Evolutionary conservation across 2,797 vertebrate genomes (phyloP), one percentile per base, ranked within the genome.

Genomic region (Megalops cyprinoides): DNA sequence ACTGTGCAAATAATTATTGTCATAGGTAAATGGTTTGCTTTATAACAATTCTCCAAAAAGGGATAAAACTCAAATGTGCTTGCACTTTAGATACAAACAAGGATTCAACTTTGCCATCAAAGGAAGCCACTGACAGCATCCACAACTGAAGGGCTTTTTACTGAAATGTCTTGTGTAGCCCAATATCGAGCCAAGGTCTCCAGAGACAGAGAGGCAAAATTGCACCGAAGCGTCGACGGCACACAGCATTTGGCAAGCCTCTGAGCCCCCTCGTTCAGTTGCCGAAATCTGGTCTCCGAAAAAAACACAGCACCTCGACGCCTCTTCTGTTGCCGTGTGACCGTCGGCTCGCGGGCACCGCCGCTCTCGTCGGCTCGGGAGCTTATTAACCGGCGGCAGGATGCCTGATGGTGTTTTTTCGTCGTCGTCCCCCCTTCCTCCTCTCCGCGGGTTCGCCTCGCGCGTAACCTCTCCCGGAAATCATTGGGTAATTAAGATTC

Each of bases 401-500:
- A 81, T 76, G 79, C 79, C 79, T 80, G 79, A 81, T 76, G 71
- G 79, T 39, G 79, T 48, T 62, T 69, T 62, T 80, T 74, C n/a
- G 53, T 74, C 60, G 79, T 46, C 18, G 34, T 49, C 2, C 65
- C 65, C 85, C 81, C 83, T 85, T 82, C 84, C 85, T 84, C 85
- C 84, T 84, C 79, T 84, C 82, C 82, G 77, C 78, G 1, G 78
- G 79, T 82, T 79, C 82, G 39, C 23, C 73, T 39, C 28, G 56
- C 62, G 80, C 76, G 81, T 87, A 88, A 88, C 88, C 88, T 87
- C 86, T 85, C 85, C 84, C 86, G 71, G 86, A 84, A 88, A 87
- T 96, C 94, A 96, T 96, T 95, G 95, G 94, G 90, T 94, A 94
- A 96, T 96, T 96, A 96, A 90, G 93, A 96, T 96, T 96, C 95